Percentiles rank a stretch among this genome's conserved stretches.
phyloP scores from a whole-genome alignment of 2,797 vertebrate species.

The Protosalanx chinensis region DNA sequence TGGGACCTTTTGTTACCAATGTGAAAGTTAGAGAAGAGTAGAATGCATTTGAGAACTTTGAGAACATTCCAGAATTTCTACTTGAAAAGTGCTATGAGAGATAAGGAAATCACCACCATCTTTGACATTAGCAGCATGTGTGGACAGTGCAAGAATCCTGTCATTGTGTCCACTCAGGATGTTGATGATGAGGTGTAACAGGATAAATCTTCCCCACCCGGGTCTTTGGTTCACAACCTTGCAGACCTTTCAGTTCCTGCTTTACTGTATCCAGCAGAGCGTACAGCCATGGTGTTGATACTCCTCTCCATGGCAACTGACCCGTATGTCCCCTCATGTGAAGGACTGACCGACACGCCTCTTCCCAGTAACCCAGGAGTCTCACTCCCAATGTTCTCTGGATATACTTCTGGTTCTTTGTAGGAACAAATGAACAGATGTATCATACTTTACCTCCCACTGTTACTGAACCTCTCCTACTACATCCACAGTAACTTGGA shows the following conservation, averaged over 20 bases:
- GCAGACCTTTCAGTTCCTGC: constrained; percentile 56
- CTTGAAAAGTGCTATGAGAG: no score
- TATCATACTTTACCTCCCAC: no score
- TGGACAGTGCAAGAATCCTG: not conserved
- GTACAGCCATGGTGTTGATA: constrained; percentile 43
- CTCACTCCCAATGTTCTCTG: not conserved
- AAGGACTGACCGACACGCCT: constrained; percentile 11
- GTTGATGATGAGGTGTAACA: constrained; percentile 15
- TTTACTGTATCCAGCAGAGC: constrained; percentile 54
- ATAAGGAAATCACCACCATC: no score
- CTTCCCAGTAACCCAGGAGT: not conserved
- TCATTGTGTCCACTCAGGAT: constrained; percentile 51
- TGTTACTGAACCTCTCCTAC: no score
- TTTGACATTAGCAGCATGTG: not conserved
- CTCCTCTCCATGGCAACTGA: constrained; percentile 59
- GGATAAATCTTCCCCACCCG: constrained; percentile 47
- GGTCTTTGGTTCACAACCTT: constrained; percentile 49
- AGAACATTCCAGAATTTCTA: no score
- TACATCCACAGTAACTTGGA: not conserved
- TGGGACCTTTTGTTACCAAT: no score
- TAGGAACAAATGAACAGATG: no score
- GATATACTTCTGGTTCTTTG: not conserved
- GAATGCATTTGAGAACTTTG: no score
- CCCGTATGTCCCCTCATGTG: constrained; percentile 43
- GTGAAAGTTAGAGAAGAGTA: no score